phyloP scores from a whole-genome alignment of 2,113 vertebrate species.

The Brachirus orientalis region DNA sequence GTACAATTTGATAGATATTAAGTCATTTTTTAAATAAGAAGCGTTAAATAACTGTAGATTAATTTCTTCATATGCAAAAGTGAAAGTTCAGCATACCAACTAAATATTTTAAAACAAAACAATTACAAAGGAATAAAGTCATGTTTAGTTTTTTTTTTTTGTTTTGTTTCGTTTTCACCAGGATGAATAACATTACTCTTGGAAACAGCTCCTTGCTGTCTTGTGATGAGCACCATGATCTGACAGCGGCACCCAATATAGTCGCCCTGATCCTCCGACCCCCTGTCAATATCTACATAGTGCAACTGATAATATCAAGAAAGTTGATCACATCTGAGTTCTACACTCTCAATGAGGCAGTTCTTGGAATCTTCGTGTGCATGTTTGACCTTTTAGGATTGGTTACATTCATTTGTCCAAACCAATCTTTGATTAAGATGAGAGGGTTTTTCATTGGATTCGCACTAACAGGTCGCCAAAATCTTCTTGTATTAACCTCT shows the following conservation, averaged over 20 bases:
- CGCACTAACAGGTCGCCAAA: neutral
- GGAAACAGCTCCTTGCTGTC: slow-evolving; percentile 1
- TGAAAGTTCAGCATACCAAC: neutral
- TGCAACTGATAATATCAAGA: slow-evolving; percentile 37
- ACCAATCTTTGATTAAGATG: rapidly evolving
- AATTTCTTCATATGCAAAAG: too few relatives aligned
- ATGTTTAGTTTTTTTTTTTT: too few relatives aligned
- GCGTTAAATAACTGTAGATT: too few relatives aligned
- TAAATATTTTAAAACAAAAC: neutral
- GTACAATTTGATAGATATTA: neutral
- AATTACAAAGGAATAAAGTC: neutral
- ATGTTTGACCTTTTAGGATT: neutral
- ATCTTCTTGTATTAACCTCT: slow-evolving; percentile 21
- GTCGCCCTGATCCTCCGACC: neutral
- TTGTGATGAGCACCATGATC: neutral
- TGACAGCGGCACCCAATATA: neutral
- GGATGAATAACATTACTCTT: slow-evolving; percentile 28
- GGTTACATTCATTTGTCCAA: rapidly evolving
- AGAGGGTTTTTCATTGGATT: neutral
- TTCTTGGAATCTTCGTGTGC: slow-evolving; percentile 23
- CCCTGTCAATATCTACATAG: slow-evolving; percentile 22
- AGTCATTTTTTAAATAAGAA: neutral
- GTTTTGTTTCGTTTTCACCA: slow-evolving; percentile 6
- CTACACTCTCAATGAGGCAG: neutral
- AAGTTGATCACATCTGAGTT: slow-evolving; percentile 14